Evolutionary conservation across 1,140 invertebrate genomes (phyloP).

Genomic region (Eriocheir sinensis): DNA sequence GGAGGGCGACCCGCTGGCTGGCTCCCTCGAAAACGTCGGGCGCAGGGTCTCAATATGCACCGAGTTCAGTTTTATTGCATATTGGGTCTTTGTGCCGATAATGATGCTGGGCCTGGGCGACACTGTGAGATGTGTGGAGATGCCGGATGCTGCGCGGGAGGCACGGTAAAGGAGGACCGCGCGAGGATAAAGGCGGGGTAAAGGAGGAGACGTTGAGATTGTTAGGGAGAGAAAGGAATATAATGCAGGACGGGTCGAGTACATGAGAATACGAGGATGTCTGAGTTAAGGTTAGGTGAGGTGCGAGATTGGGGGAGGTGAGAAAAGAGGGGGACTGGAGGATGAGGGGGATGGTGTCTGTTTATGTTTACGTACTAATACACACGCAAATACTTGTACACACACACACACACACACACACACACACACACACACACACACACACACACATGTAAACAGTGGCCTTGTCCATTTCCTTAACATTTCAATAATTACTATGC

Average conservation of each 20-base stretch:
- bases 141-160: background rate
- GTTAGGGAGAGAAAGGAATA: slow-evolving; percentile 3
- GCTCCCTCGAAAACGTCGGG: slow-evolving; percentile 22
- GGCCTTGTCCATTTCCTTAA: background rate
- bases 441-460: background rate
- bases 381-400: slow-evolving; percentile 46
- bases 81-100: slow-evolving; percentile 62
- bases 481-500: background rate
- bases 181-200: background rate
- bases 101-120: slow-evolving; percentile 43
- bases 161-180: background rate
- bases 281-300: background rate
- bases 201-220: background rate
- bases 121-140: slow-evolving; percentile 46
- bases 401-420: slow-evolving; percentile 60
- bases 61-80: slow-evolving; percentile 61
- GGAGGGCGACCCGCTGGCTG: no score
- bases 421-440: slow-evolving; percentile 57
- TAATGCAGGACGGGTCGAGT: background rate
- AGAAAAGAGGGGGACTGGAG: background rate
- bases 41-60: slow-evolving; percentile 48
- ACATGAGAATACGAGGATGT: background rate
- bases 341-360: background rate
- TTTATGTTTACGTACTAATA: background rate
- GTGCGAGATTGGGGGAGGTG: background rate